Evolutionary conservation across 2,797 vertebrate species (phyloP), one percentile per base, ranked within the genome.

Genomic region (Mionectes olivaceus): DNA sequence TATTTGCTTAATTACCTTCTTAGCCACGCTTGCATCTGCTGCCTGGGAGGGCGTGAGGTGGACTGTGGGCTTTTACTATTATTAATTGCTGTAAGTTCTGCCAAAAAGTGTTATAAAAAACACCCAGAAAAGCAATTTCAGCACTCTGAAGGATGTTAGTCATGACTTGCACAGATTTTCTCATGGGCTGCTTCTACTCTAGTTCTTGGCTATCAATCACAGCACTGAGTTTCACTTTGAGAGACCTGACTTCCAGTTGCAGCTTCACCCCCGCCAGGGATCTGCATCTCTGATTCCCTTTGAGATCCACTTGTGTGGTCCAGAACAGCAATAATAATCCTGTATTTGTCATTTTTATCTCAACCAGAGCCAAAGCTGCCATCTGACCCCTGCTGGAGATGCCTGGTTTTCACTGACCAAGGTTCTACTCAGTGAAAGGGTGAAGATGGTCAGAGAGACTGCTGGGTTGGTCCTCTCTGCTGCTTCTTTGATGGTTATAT

Each of bases 21-120:
- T 23, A 35, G 70, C 73, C 82, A 73, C 13, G 3, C 47, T 83
- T 68, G 47, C 61, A 70, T 70, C 88, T 93, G 81, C 80, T 91
- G 77, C 53, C 56, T 78, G 11, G 25, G 77, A 65, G 39, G 74
- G 50, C 88, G 32, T 39, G 89, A 90, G 65, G 85, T 94, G 85
- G 76, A 27, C 64, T 71, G 37, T n/a, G 68, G 52, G 56, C 43
- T 88, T 90, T 94, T 83, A 61, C 35, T 55, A 3, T 88, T 87
- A 85, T 83, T 83, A 87, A 87, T 93, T 80, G 53, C 73, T 81
- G 49, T 12, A 59, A 83, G 23, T 65, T 88, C 43, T 94, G 90
- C 91, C 79, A 81, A 61, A 80, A 88, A 74, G 37, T 25, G 25
- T 37, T 69, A 35, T 16, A 49, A 59, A 68, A 68, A 61, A 3